Conservation (phyloP, 2,797 vertebrate genomes). For the Sylvia borin region DNA sequence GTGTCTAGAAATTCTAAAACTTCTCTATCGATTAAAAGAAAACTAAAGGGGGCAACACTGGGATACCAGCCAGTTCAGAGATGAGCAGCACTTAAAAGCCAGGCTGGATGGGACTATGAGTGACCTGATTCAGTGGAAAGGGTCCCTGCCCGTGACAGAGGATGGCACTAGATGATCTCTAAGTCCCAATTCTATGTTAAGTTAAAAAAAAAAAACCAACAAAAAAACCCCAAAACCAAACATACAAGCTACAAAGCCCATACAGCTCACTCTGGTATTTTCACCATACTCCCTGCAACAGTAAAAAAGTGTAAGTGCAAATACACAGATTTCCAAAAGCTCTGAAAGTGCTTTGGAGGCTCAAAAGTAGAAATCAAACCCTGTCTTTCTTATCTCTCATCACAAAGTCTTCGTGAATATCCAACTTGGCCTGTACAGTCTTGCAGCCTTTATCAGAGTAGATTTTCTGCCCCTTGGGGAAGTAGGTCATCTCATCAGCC, state of each 20-base stretch:
- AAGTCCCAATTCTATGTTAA: not conserved
- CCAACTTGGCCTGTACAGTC: constrained; percentile 85
- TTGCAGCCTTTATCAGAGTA: constrained; percentile 94
- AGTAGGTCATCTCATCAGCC: constrained; percentile 85
- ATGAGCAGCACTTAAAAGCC: not conserved
- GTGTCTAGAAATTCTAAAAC: not conserved
- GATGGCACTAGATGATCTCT: not conserved
- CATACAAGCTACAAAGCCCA: not conserved
- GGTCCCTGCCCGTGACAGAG: not conserved
- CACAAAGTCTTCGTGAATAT: constrained; percentile 77
- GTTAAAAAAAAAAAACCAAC: not conserved
- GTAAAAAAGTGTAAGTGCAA: constrained; percentile 52
- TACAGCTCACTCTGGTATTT: not conserved
- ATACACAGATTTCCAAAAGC: not conserved
- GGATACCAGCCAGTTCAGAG: not conserved
- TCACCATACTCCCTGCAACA: not conserved
- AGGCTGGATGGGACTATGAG: not conserved
- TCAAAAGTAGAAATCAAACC: not conserved
- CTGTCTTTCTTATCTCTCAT: not conserved
- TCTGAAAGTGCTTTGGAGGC: not conserved
- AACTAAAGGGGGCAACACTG: not conserved
- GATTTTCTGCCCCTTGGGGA: constrained; percentile 85
- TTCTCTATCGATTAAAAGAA: not conserved
- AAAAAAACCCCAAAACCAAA: not conserved
- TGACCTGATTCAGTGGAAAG: not conserved